Conservation (phyloP, 2,888 invertebrate species). For the Gonocerus acuteangulatus region DNA sequence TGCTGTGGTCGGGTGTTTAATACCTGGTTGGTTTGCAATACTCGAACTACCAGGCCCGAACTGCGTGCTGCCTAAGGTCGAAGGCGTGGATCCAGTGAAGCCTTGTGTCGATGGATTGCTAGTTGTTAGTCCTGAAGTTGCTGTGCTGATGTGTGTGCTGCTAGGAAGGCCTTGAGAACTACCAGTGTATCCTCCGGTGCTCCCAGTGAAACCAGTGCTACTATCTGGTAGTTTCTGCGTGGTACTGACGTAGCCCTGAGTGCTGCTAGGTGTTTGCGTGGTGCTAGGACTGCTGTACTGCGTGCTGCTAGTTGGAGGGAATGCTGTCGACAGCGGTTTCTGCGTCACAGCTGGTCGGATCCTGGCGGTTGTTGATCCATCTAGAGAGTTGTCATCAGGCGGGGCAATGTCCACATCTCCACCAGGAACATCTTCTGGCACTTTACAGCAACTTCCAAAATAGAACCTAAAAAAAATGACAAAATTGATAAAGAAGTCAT, state of each 20-base stretch:
- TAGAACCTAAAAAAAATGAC: constrained; percentile 54
- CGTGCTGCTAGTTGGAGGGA: not conserved
- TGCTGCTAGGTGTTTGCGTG: not conserved
- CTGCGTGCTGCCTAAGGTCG: not conserved
- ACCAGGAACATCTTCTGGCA: constrained; percentile 52
- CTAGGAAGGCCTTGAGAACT: not conserved
- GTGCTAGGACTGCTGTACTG: not conserved
- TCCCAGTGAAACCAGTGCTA: not conserved
- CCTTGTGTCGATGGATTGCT: not conserved
- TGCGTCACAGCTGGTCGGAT: constrained; percentile 39
- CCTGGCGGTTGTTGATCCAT: constrained; percentile 44
- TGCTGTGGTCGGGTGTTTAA: constrained; percentile 34
- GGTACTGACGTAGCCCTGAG: not conserved
- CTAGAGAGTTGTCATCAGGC: constrained; percentile 51
- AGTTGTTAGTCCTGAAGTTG: not conserved
- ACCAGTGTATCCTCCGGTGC: not conserved
- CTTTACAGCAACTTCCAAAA: constrained; percentile 85
- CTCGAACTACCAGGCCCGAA: not conserved
- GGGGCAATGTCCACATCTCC: constrained; percentile 36
- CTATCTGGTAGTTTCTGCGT: not conserved
- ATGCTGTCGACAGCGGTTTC: constrained; percentile 17
- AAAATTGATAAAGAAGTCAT: too few species aligned
- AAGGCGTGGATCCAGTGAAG: not conserved
- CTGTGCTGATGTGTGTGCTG: not conserved
- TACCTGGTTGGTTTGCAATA: not conserved